Base-by-base conservation (phyloP, 2,113 vertebrate species). In the Eupsittula cactorum region DNA sequence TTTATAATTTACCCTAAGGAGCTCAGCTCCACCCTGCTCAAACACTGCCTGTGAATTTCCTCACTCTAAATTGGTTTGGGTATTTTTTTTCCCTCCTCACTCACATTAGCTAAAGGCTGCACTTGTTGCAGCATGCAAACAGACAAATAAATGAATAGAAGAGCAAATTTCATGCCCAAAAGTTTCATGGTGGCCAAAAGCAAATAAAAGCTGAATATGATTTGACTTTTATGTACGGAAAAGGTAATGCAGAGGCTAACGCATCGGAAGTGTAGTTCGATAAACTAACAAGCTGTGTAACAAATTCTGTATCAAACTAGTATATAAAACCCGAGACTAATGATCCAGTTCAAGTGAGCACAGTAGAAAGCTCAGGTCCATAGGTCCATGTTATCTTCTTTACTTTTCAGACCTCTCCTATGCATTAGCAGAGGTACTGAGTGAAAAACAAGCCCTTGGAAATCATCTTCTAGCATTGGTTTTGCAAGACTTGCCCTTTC, bases 1-100 rank as follows among this genome's bases (percentile, higher is more conserved):
- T 88, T 88, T 91, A 68, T 65, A 92, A 95, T 96, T 84, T 94
- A 90, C 93, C 97, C 94, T 97, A 83, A 92, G 95, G 97, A 97
- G 50, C 84, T 94, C 64, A 55, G 81, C 95, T 95, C 97, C 94
- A 96, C 95, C 97, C 97, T 96, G 47, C 82, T 82, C 86, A 95
- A 94, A 79, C 65, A 88, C 73, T 84, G 87, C 73, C 78, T 94
- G 57, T 83, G 90, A 88, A 85, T 97, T 96, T 96, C 89, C 82
- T 94, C 88, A 94, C 88, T 87, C 63, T 63, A 78, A 96, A 95
- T 95, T 86, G 57, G 49, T 89, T 86, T 77, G 90, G 81, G 28
- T 76, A 28, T 60, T 74, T 91, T 94, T 53, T 65, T 69, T 9
- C 23, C 75, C 63, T 81, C 80, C 68, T 73, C 71, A 47, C 27